Percentiles rank a stretch among this genome's conserved stretches.
phyloP scores from a whole-genome alignment of 37 sponge, comb jelly and placozoan genomes.

The Diacarnus erythraeanus region DNA sequence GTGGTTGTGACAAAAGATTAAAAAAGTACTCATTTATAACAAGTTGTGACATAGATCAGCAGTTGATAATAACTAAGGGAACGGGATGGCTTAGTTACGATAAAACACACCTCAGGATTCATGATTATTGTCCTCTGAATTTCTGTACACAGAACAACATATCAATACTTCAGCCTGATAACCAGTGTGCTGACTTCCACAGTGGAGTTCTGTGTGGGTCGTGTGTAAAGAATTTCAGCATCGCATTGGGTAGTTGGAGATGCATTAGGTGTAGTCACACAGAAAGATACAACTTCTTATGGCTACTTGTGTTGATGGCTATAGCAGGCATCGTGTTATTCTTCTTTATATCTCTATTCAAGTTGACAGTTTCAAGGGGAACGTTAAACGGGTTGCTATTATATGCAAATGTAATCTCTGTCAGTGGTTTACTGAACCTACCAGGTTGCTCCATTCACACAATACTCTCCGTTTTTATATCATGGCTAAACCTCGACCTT shows the following conservation, averaged over 20 bases:
- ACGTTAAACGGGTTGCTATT: constrained; percentile 7
- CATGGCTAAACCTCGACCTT: constrained; percentile 40
- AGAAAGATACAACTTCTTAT: not conserved
- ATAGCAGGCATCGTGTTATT: not conserved
- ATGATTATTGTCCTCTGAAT: not conserved
- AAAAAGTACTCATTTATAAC: too few relatives aligned
- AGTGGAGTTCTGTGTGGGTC: constrained; percentile 1
- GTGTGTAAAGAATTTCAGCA: not conserved
- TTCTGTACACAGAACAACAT: too few relatives aligned
- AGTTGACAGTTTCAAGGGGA: constrained; percentile 7
- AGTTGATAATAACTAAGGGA: too few relatives aligned
- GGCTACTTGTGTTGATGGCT: not conserved
- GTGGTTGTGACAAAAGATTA: not conserved
- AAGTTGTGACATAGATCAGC: too few relatives aligned
- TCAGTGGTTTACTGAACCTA: not conserved
- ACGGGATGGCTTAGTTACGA: too few relatives aligned
- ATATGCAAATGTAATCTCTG: constrained; percentile 11
- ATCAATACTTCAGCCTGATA: too few relatives aligned
- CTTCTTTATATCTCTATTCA: not conserved
- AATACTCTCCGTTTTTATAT: constrained; percentile 6
- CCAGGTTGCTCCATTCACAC: not conserved
- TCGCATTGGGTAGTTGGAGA: not conserved
- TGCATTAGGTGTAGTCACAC: not conserved
- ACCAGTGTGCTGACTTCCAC: constrained; percentile 4
- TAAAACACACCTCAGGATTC: too few relatives aligned